Percentiles rank a stretch among this genome's conserved stretches.
phyloP scores from a whole-genome alignment of 2,888 invertebrate species.

The Pyrrhia umbra region DNA sequence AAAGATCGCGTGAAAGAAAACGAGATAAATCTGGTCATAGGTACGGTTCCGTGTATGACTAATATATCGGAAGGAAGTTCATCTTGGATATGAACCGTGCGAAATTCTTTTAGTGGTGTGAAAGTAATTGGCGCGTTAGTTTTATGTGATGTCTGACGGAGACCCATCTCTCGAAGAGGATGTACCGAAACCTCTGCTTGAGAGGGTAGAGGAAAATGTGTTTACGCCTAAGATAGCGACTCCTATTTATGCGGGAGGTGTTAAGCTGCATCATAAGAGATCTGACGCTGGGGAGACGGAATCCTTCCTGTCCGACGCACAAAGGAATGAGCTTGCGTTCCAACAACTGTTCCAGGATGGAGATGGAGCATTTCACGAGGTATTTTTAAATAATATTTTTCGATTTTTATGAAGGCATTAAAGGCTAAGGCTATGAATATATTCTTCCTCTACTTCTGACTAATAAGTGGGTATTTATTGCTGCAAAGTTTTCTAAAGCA shows the following conservation, averaged over 20 bases:
- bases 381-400: constrained; percentile 67
- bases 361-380: constrained; percentile 80
- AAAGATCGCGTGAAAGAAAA: constrained; percentile 34
- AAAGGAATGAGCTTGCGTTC: constrained; percentile 85
- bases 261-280: constrained; percentile 81
- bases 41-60: constrained; percentile 61
- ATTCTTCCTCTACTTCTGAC: constrained; percentile 8
- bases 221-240: constrained; percentile 86
- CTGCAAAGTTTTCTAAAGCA: constrained; percentile 6
- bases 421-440: not conserved
- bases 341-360: constrained; percentile 84
- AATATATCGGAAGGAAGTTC: constrained; percentile 54
- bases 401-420: constrained; percentile 2
- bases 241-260: constrained; percentile 82
- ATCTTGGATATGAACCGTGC: constrained; percentile 50
- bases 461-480: constrained; percentile 28
- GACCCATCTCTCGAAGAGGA: constrained; percentile 89
- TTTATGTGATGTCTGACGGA: constrained; percentile 88
- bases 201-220: constrained; percentile 83
- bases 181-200: constrained; percentile 82
- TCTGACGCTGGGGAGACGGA: constrained; percentile 83
- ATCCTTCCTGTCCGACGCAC: constrained; percentile 82
- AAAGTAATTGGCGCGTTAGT: constrained; percentile 41
- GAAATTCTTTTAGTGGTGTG: constrained; percentile 49
- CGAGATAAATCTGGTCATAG: constrained; percentile 52